These are phyloP conservation scores for Simalia tracyae DNA, from an alignment of 2,797 vertebrate genomes.

Conservation along the genomic window DNA sequence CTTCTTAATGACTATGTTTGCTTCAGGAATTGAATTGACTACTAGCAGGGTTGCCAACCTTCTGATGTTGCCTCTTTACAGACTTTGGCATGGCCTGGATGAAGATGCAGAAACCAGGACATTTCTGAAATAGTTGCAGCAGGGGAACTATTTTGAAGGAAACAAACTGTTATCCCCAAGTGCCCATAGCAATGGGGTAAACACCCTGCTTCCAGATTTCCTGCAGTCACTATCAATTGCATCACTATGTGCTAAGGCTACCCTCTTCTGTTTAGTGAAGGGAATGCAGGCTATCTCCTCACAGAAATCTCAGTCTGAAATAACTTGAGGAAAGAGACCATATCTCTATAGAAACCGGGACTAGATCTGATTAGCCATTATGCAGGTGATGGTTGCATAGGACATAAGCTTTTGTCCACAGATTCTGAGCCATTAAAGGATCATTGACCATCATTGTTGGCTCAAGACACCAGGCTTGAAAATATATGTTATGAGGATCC, in stretches of 20 bases:
- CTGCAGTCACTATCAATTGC: background rate
- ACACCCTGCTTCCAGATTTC: background rate
- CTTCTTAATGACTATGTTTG: background rate
- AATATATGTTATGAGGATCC: background rate
- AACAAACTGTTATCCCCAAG: background rate
- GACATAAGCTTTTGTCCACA: background rate
- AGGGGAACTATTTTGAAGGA: background rate
- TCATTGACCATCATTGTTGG: background rate
- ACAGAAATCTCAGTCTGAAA: background rate
- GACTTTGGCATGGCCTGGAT: background rate
- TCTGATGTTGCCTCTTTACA: background rate
- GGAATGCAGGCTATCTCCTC: background rate
- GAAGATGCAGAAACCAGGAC: background rate
- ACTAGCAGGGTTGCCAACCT: background rate
- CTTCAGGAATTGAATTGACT: background rate
- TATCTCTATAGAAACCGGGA: background rate
- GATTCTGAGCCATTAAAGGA: background rate
- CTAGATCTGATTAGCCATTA: background rate
- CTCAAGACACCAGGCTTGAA: background rate
- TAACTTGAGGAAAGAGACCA: background rate
- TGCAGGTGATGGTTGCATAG: background rate
- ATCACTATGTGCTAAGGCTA: conserved; percentile 3
- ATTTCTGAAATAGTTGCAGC: background rate
- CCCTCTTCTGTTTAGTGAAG: conserved; percentile 4
- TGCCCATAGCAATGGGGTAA: background rate